A percentile compares a stretch with the other conserved stretches of the same genome.
Conservation (phyloP, 2,113 vertebrate genomes). For the Pampusana beccarii region DNA sequence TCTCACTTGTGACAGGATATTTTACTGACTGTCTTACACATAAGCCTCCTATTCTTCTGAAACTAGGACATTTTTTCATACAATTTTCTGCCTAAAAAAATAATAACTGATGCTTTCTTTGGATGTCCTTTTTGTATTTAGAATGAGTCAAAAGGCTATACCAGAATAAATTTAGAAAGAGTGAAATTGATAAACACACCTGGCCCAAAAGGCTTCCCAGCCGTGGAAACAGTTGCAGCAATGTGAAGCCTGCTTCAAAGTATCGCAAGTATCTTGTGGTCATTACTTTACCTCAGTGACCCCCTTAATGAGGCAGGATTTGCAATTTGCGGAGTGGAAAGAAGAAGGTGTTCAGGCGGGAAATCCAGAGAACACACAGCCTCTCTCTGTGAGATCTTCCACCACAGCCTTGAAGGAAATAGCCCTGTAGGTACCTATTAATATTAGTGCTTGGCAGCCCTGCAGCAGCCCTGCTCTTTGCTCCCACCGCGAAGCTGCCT, state of each 20-base stretch:
- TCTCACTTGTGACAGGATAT: background rate
- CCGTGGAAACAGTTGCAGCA: background rate
- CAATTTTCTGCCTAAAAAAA: background rate
- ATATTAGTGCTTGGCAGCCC: background rate
- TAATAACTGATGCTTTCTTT: slow-evolving; percentile 24
- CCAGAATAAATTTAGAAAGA: slow-evolving; percentile 42
- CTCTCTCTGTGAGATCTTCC: background rate
- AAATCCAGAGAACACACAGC: background rate
- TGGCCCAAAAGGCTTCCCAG: background rate
- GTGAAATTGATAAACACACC: slow-evolving; percentile 32
- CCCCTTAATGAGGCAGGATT: background rate
- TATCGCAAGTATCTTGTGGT: background rate
- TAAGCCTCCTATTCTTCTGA: slow-evolving; percentile 6
- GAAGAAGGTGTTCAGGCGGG: background rate
- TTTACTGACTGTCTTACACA: slow-evolving; percentile 23
- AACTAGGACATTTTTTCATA: slow-evolving; percentile 21
- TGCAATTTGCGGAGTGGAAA: background rate
- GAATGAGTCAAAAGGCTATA: background rate
- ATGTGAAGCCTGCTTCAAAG: background rate
- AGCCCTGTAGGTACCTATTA: background rate
- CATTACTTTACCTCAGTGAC: background rate
- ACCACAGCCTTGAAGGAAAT: background rate
- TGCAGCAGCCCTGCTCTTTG: background rate
- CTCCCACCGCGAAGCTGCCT: background rate
- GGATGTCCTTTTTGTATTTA: background rate